These are phyloP conservation scores for Apamea monoglypha DNA, from an alignment of 2,888 invertebrate species.

Conservation along the genomic window DNA sequence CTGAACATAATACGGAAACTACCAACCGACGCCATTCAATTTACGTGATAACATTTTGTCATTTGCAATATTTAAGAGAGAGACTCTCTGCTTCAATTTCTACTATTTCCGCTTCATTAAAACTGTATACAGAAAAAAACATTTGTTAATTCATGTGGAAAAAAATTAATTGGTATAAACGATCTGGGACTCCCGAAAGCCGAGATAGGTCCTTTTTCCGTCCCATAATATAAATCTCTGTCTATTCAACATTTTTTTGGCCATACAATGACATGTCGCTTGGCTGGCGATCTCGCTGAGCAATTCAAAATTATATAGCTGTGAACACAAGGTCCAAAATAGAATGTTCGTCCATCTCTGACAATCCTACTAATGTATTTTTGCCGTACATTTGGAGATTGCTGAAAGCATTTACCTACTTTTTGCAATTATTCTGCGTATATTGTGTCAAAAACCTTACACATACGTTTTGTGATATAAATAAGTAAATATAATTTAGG, in stretches of 20 bases:
- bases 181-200: constrained; percentile 53
- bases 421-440: neutral
- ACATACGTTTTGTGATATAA: neutral
- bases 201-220: constrained; percentile 62
- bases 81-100: neutral
- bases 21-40: constrained; percentile 12
- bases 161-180: constrained; percentile 62
- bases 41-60: constrained; percentile 26
- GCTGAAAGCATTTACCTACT: neutral
- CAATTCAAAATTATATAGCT: constrained; percentile 41
- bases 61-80: constrained; percentile 10
- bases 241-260: constrained; percentile 66
- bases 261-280: constrained; percentile 47
- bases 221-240: constrained; percentile 69
- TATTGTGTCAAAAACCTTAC: neutral
- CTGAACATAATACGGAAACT: neutral
- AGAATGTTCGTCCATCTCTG: neutral
- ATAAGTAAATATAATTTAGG: no score
- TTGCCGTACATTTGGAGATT: constrained; percentile 20
- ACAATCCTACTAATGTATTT: constrained; percentile 28
- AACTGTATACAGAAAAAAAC: constrained; percentile 3
- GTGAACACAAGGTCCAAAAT: constrained; percentile 40
- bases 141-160: constrained; percentile 16
- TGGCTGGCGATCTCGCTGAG: constrained; percentile 4
- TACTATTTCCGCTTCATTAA: constrained; percentile 17